Evolutionary conservation across 1,140 invertebrate species (phyloP), one percentile per base, ranked within the genome.

Genomic region (Caenorhabditis latens): DNA sequence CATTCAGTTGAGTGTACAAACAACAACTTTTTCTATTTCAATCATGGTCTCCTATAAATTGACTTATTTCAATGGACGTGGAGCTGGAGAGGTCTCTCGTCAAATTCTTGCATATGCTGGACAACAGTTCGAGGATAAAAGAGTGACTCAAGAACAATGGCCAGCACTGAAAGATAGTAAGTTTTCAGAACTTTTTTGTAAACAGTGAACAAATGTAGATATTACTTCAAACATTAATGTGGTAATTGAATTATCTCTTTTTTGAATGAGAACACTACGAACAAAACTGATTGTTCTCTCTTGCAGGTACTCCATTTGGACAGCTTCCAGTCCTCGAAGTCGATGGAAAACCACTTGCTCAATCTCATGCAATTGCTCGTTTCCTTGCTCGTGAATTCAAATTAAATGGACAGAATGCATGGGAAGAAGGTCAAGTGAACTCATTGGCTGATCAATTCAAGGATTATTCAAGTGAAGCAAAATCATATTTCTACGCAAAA

Each of bases 51-150:
- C 55, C 11, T 92, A 92, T 87, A 90, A 90, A 87, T 71, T 93
- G 55, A 86, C 82, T 19, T 93, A 93, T 86, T 93, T 93, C 88
- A 84, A 91, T 61, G 67, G 82, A 14, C 84, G 90, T 16, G 92
- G 91, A 40, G 53, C 91, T 86, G 92, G 88, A 6, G 92, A 93
- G 79, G 16, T 88, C 2, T 87, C 88, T 65, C 89, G 92, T 21
- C 84, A 92, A 50, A 58, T 92, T n/a, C 92, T 93, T 61, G 89
- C 86, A 11, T 48, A 89, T 1, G 91, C 91, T 16, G 89, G 84
- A 14, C 67, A 86, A 40, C 46, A 85, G 40, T 93, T 89, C 86
- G 91, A 92, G 86, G 92, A 93, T 86, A 84, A 87, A 8, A 84
- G 91, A 84, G 50, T 93, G 19, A 83, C 84, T 58, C 13, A 67